Conservation (phyloP, 2,888 invertebrate species). For the Papilio demoleus region DNA sequence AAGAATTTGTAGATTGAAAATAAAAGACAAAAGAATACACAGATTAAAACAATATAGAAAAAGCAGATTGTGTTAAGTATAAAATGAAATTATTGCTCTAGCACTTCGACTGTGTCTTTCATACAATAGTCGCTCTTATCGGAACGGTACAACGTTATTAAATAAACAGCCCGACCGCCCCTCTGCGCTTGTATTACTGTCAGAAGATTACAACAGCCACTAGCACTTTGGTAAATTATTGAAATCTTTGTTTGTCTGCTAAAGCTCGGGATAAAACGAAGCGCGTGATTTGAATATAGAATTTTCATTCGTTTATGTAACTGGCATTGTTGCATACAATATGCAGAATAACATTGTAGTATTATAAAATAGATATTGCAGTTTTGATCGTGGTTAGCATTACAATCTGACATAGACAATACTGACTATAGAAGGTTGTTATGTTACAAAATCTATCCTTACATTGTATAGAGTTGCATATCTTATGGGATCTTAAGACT, state of each 20-base stretch:
- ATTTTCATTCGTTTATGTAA: conserved; percentile 18
- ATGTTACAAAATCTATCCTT: too few relatives aligned
- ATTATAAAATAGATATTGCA: background rate
- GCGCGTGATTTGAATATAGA: conserved; percentile 37
- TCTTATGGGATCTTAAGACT: too few relatives aligned
- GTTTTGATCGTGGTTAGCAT: background rate
- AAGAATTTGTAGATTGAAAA: too few relatives aligned
- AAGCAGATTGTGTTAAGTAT: conserved; percentile 16
- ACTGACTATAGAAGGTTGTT: too few relatives aligned
- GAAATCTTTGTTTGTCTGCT: conserved; percentile 54
- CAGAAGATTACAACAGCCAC: conserved; percentile 55
- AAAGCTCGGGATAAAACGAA: conserved; percentile 38
- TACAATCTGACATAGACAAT: background rate
- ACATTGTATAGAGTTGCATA: too few relatives aligned
- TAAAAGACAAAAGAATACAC: background rate
- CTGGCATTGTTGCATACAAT: conserved; percentile 17
- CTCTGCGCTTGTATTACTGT: conserved; percentile 58
- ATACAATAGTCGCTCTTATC: conserved; percentile 72
- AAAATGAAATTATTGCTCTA: conserved; percentile 32
- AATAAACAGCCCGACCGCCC: conserved; percentile 68
- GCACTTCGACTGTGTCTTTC: conserved; percentile 46
- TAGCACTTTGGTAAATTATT: conserved; percentile 61
- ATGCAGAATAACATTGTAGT: conserved; percentile 11
- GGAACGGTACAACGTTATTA: conserved; percentile 72
- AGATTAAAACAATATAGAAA: background rate